phyloP scores from a whole-genome alignment of 2,113 vertebrate species.

The Myxocyprinus asiaticus region DNA sequence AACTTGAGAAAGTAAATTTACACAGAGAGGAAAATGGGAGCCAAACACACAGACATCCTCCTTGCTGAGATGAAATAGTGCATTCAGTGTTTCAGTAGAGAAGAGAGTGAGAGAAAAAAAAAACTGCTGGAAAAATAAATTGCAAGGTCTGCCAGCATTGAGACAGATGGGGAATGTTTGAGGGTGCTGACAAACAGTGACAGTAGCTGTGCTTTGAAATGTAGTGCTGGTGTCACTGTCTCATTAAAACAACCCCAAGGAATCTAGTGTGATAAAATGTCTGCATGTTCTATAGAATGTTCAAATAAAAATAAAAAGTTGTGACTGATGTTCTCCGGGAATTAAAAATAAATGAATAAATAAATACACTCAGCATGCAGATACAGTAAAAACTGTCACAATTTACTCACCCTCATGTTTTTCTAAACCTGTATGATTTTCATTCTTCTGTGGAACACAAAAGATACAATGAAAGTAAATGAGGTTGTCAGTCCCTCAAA shows the following conservation, averaged over 20 bases:
- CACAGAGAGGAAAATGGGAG: slow-evolving; percentile 30
- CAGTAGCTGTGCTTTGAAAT: slow-evolving; percentile 34
- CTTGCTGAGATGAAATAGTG: slow-evolving; percentile 38
- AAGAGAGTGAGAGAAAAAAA: slow-evolving; percentile 30
- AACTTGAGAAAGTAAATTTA: slow-evolving; percentile 54
- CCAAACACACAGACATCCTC: slow-evolving; percentile 48
- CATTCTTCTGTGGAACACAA: too few species aligned
- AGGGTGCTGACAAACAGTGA: slow-evolving; percentile 51
- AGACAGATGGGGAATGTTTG: slow-evolving; percentile 48
- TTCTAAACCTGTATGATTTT: too few species aligned
- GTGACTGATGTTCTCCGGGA: slow-evolving; percentile 15
- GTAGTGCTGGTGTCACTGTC: slow-evolving; percentile 18
- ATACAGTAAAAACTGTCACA: too few species aligned
- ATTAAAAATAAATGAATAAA: too few species aligned
- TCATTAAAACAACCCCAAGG: slow-evolving; percentile 49
- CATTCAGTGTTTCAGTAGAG: slow-evolving; percentile 23
- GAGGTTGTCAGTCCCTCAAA: too few species aligned
- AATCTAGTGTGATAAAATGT: not conserved
- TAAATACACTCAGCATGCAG: too few species aligned
- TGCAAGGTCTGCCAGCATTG: slow-evolving; percentile 32
- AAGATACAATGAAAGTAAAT: too few species aligned
- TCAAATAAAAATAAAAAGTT: slow-evolving; percentile 33
- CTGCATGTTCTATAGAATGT: slow-evolving; percentile 31
- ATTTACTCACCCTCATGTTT: too few species aligned
- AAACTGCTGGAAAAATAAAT: slow-evolving; percentile 45